These are phyloP conservation scores for Brachyistius frenatus DNA, from an alignment of 2,113 vertebrate species.

Conservation along the genomic window DNA sequence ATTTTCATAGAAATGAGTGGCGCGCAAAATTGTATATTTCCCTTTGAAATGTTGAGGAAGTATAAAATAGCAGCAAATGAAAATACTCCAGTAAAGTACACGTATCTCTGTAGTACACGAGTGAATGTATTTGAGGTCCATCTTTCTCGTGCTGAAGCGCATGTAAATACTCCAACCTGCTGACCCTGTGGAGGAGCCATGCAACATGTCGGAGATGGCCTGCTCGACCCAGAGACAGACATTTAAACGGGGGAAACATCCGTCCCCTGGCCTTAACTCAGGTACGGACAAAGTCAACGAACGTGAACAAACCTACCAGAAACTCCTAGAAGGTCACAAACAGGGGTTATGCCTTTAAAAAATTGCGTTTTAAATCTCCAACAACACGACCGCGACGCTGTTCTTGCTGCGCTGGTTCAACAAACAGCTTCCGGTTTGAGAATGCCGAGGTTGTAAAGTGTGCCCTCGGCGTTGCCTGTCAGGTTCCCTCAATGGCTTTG, in stretches of 20 bases:
- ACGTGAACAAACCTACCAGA: constrained; percentile 52
- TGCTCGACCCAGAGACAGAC: neutral
- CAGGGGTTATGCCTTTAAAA: neutral
- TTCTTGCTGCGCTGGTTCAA: neutral
- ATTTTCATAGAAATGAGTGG: no score
- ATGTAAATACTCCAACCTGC: neutral
- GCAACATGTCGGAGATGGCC: constrained; percentile 19
- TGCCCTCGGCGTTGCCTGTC: constrained; percentile 21
- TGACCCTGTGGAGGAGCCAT: neutral
- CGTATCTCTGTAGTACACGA: no score
- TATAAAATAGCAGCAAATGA: no score
- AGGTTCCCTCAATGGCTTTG: neutral
- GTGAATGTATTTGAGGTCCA: no score
- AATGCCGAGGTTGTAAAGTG: rapidly evolving
- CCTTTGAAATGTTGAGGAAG: no score
- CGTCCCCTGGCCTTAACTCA: neutral
- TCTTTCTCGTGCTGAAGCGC: no score
- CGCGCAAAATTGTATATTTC: no score
- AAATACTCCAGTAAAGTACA: no score
- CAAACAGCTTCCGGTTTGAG: neutral
- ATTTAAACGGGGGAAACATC: neutral
- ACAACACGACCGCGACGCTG: neutral
- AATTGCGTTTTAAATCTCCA: neutral
- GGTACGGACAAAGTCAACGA: rapidly evolving
- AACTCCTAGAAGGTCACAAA: neutral